Conservation (phyloP, 2,113 vertebrate genomes). For the Prochilodus magdalenae region DNA sequence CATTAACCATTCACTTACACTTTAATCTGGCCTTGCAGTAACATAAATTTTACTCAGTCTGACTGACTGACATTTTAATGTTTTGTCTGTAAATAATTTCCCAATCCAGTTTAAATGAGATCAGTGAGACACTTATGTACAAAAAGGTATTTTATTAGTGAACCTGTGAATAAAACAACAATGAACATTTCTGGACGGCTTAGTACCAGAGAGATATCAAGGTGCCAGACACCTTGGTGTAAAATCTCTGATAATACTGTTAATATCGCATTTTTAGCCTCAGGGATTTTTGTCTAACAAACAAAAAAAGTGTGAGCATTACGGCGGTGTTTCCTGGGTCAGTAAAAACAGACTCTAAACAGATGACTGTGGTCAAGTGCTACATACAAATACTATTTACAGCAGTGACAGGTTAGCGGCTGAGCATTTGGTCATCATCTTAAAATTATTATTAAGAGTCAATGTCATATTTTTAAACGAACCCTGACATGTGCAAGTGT, state of each 20-base stretch:
- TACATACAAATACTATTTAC: conserved; percentile 21
- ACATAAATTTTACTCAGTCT: too few relatives aligned
- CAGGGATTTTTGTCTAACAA: conserved; percentile 4
- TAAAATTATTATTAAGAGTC: not conserved
- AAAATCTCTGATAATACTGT: conserved; percentile 33
- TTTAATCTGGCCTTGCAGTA: too few relatives aligned
- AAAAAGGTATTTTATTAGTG: conserved; percentile 12
- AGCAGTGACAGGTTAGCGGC: conserved; percentile 13
- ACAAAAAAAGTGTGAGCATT: not conserved
- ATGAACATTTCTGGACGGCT: not conserved
- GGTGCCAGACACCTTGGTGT: not conserved
- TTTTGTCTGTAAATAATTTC: not conserved
- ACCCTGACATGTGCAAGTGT: not conserved
- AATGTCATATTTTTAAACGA: not conserved
- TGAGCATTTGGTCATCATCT: not conserved
- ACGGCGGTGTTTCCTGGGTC: conserved; percentile 23
- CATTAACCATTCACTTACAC: too few relatives aligned
- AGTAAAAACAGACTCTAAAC: not conserved
- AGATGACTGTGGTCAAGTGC: not conserved
- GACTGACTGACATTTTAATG: too few relatives aligned
- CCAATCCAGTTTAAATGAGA: not conserved
- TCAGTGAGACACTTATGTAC: not conserved
- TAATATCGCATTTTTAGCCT: conserved; percentile 21
- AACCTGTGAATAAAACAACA: conserved; percentile 24
- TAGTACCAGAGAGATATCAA: not conserved